Percentiles rank a stretch among this genome's conserved stretches.
These are phyloP conservation scores for Luehdorfia chinensis DNA, from an alignment of 1,140 invertebrate genomes.

Conservation along the genomic window DNA sequence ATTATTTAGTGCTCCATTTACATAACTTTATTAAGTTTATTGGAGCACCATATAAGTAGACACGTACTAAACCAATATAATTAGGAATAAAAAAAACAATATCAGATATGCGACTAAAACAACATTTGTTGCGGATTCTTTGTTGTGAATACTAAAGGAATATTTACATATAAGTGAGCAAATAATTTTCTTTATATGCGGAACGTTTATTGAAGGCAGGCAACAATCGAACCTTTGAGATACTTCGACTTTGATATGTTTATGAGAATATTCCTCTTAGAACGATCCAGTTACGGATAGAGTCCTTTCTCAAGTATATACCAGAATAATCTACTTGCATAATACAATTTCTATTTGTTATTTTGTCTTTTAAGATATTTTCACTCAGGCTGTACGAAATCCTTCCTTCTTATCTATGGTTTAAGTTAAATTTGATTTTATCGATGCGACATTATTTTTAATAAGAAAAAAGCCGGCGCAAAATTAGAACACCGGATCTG, in stretches of 20 bases:
- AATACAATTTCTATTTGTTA: too few relatives aligned
- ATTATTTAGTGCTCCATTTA: too few relatives aligned
- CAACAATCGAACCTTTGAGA: constrained; percentile 12
- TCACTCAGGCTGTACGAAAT: too few relatives aligned
- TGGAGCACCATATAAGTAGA: too few relatives aligned
- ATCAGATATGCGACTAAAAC: background rate
- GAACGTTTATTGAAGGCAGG: background rate
- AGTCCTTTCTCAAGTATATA: background rate
- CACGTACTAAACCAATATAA: too few relatives aligned
- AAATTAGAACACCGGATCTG: too few relatives aligned
- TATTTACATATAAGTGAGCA: background rate
- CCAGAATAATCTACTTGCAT: background rate
- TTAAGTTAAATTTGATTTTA: too few relatives aligned
- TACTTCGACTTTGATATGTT: constrained; percentile 9
- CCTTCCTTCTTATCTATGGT: too few relatives aligned
- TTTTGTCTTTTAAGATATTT: too few relatives aligned
- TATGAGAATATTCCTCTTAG: constrained; percentile 5
- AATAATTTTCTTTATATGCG: background rate
- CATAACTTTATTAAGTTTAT: too few relatives aligned
- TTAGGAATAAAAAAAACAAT: background rate
- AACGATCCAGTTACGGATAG: background rate
- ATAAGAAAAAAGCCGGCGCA: too few relatives aligned
- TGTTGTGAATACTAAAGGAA: background rate
- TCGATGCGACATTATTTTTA: too few relatives aligned
- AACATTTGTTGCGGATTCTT: background rate